Conservation (phyloP, 1,140 invertebrate genomes). For the Drosophila sechellia region DNA sequence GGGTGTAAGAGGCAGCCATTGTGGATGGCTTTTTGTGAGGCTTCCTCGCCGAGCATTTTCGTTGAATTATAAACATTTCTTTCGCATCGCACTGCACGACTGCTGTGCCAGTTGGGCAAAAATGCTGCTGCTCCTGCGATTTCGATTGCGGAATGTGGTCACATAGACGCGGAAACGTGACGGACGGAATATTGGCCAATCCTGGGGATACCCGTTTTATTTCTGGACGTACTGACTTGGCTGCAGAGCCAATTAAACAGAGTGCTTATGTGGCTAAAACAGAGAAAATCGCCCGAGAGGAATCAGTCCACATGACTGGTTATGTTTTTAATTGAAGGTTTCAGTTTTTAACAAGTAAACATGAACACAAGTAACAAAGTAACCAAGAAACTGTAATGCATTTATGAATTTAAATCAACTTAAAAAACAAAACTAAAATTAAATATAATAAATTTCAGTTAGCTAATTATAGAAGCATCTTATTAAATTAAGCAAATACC, state of each 20-base stretch:
- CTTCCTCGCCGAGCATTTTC: constrained; percentile 41
- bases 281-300: neutral
- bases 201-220: neutral
- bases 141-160: constrained; percentile 33
- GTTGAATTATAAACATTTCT: constrained; percentile 55
- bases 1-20: neutral
- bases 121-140: constrained; percentile 18
- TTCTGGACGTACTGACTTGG: neutral
- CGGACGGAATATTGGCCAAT: constrained; percentile 26
- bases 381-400: too few relatives aligned
- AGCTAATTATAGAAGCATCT: too few relatives aligned
- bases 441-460: too few relatives aligned
- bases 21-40: constrained; percentile 14
- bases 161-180: constrained; percentile 22
- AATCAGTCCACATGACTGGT: neutral
- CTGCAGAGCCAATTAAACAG: constrained; percentile 19
- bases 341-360: neutral
- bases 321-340: constrained; percentile 13
- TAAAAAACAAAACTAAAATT: too few relatives aligned
- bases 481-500: too few relatives aligned
- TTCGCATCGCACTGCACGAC: constrained; percentile 12
- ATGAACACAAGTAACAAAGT: neutral
- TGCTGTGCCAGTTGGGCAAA: constrained; percentile 12
- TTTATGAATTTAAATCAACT: too few relatives aligned
- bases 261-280: constrained; percentile 20